Conservation (phyloP, 2,888 invertebrate species). For the Therioaphis trifolii region DNA sequence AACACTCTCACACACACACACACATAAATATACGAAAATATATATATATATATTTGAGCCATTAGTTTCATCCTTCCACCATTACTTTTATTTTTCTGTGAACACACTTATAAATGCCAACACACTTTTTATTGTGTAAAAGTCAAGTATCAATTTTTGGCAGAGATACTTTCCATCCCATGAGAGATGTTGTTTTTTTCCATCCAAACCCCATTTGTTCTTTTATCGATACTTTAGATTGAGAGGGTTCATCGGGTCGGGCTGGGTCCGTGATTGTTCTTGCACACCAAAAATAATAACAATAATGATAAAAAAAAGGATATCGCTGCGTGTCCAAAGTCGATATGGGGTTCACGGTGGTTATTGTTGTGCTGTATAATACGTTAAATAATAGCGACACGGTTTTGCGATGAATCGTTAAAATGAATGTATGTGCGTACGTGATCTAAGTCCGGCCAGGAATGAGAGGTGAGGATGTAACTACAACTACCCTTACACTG, state of each 20-base stretch:
- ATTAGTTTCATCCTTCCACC: background rate
- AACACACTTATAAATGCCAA: slow-evolving; percentile 30
- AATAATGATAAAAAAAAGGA: slow-evolving; percentile 10
- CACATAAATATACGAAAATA: too few relatives aligned
- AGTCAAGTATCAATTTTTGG: slow-evolving; percentile 50
- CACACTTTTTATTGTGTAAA: slow-evolving; percentile 4
- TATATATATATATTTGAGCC: too few relatives aligned
- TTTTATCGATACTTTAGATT: background rate
- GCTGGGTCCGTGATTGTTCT: slow-evolving; percentile 6
- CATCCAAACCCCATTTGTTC: background rate
- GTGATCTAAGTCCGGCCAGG: background rate
- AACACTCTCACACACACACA: background rate
- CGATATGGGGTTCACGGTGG: background rate
- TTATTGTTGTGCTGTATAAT: slow-evolving; percentile 3
- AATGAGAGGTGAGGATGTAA: background rate
- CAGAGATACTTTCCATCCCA: slow-evolving; percentile 20
- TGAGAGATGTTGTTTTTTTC: background rate
- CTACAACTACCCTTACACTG: background rate
- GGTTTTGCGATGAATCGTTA: slow-evolving; percentile 39
- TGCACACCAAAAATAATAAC: slow-evolving; percentile 9
- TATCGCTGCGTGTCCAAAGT: background rate
- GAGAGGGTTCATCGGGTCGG: background rate
- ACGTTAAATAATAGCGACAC: slow-evolving; percentile 39
- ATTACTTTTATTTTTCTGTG: background rate
- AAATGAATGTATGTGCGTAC: background rate